Percentiles rank a stretch among this genome's conserved stretches.
These are phyloP conservation scores for Epinotia brunnichana DNA, from an alignment of 2,888 invertebrate genomes.

Conservation along the genomic window DNA sequence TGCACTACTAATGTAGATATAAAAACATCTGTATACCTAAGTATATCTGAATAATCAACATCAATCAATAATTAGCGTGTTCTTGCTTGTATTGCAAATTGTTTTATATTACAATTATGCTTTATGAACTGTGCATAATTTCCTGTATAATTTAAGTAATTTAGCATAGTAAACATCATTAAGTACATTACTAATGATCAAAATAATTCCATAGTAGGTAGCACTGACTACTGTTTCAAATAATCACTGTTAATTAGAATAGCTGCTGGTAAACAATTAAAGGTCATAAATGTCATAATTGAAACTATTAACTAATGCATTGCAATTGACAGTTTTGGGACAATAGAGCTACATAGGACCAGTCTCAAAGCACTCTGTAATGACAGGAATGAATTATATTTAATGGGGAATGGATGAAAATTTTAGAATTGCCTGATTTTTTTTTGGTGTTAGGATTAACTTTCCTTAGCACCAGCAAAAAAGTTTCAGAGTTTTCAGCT, in stretches of 20 bases:
- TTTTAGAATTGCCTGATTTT: no score
- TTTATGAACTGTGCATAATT: neutral
- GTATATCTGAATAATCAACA: neutral
- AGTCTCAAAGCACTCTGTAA: no score
- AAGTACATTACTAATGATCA: neutral
- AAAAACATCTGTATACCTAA: no score
- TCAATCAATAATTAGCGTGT: neutral
- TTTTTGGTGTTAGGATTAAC: no score
- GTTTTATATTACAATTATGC: slow-evolving; percentile 1
- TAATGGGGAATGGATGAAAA: no score
- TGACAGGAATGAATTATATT: no score
- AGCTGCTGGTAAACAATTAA: neutral
- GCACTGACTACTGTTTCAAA: neutral
- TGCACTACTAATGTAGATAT: no score
- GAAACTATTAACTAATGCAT: slow-evolving; percentile 14
- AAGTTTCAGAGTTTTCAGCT: no score
- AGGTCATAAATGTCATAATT: neutral
- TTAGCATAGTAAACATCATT: slow-evolving; percentile 19
- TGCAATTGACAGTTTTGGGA: no score
- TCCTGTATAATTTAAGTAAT: slow-evolving; percentile 7
- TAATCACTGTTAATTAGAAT: neutral
- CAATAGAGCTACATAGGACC: no score
- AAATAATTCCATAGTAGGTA: neutral
- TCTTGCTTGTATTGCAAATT: neutral
- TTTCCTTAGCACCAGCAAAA: no score